phyloP scores from a whole-genome alignment of 2,888 invertebrate species.

The Sphinx pinastri region DNA sequence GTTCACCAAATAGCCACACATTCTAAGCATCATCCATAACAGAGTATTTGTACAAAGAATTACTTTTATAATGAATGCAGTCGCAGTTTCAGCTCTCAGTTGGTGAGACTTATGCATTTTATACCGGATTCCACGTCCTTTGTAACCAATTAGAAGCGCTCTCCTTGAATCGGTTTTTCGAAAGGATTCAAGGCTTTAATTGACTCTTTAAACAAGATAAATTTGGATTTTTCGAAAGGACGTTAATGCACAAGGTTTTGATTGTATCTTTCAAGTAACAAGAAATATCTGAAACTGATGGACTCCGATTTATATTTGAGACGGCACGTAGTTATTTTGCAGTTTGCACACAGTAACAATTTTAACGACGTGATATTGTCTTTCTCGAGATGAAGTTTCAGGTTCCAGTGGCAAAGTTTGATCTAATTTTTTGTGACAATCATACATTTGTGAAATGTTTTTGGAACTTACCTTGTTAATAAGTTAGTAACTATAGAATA shows the following conservation, averaged over 20 bases:
- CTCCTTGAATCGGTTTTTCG: not conserved
- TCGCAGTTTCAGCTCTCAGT: not conserved
- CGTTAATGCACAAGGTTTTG: too few species aligned
- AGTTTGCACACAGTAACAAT: not conserved
- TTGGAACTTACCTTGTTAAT: too few species aligned
- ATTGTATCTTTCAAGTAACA: not conserved
- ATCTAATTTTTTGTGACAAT: not conserved
- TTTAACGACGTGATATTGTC: not conserved
- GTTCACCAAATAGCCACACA: too few species aligned
- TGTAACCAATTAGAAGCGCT: conserved; percentile 6
- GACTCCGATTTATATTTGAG: not conserved
- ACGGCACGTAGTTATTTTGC: not conserved
- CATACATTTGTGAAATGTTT: not conserved
- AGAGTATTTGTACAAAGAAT: not conserved
- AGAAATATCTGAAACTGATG: not conserved
- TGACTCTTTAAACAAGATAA: too few species aligned
- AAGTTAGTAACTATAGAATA: too few species aligned
- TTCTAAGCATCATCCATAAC: too few species aligned
- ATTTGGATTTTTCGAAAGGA: too few species aligned
- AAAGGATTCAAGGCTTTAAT: too few species aligned
- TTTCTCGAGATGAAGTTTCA: not conserved
- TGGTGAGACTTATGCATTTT: conserved; percentile 7
- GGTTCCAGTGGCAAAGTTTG: not conserved
- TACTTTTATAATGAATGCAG: not conserved
- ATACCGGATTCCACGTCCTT: not conserved